Conservation (phyloP, 1,140 invertebrate species). For the Anthonomus grandis region DNA sequence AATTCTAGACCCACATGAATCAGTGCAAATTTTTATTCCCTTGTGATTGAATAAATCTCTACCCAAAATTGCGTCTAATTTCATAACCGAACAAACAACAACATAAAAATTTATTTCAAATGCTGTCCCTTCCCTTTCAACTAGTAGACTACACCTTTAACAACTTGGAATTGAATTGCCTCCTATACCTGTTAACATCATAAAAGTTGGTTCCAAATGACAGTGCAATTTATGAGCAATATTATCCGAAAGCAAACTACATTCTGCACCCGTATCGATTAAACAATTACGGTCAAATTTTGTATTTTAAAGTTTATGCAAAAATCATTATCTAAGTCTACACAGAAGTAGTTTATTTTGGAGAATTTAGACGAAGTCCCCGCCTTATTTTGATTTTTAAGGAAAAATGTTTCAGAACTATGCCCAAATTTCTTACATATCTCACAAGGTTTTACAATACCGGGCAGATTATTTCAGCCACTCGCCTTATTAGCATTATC, state of each 20-base stretch:
- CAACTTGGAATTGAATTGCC: neutral
- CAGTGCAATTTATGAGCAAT: constrained; percentile 2
- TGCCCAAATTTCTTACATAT: constrained; percentile 8
- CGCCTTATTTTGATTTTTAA: neutral
- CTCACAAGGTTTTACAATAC: neutral
- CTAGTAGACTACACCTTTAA: neutral
- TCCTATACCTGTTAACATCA: constrained; percentile 3
- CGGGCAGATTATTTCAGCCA: neutral
- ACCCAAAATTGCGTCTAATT: constrained; percentile 5
- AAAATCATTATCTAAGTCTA: constrained; percentile 9
- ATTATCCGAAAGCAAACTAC: constrained; percentile 1
- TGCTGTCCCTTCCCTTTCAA: neutral
- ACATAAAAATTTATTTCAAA: constrained; percentile 1
- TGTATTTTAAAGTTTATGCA: constrained; percentile 1
- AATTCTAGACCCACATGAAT: constrained; percentile 1
- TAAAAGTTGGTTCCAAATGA: constrained; percentile 1
- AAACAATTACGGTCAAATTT: neutral
- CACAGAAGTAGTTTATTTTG: constrained; percentile 7
- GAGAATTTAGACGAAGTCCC: neutral
- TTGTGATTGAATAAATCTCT: constrained; percentile 4
- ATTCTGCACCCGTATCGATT: constrained; percentile 13
- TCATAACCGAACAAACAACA: constrained; percentile 4
- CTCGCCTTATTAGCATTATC: no score
- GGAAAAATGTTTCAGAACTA: neutral
- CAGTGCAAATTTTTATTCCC: constrained; percentile 5